Conservation (phyloP, 2,113 vertebrate genomes). For the Microcebus jonahi region DNA sequence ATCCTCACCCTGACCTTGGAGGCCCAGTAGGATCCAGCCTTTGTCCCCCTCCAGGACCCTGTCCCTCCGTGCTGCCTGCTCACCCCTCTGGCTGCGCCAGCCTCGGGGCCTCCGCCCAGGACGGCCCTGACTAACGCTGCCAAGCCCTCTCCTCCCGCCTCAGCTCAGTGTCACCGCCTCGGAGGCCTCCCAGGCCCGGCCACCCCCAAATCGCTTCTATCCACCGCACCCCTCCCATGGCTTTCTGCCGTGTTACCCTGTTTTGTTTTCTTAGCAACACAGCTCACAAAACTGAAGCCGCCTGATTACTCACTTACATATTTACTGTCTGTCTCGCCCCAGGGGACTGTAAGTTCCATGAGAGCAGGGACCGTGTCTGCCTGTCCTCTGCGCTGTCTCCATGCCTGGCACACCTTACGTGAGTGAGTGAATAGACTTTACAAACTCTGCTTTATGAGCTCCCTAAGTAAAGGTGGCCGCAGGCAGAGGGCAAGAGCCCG, state of each 20-base stretch:
- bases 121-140: not conserved
- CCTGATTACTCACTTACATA: not conserved
- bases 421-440: not conserved
- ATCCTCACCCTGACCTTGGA: not conserved
- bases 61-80: no score
- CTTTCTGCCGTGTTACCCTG: not conserved
- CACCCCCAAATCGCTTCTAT: not conserved
- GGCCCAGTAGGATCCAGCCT: not conserved
- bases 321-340: not conserved
- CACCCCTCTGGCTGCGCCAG: not conserved
- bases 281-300: not conserved
- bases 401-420: not conserved
- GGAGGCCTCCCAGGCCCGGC: not conserved
- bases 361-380: not conserved
- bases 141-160: not conserved
- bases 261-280: constrained; percentile 2
- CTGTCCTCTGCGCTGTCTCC: not conserved
- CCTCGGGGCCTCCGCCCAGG: not conserved
- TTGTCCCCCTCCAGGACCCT: not conserved
- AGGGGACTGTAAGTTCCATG: not conserved
- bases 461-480: not conserved
- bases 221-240: not conserved
- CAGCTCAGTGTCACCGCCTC: not conserved
- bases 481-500: not conserved
- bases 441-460: not conserved